A percentile compares a stretch with the other conserved stretches of the same genome.
phyloP scores from a whole-genome alignment of 2,888 invertebrate species.

The Lapara coniferarum region DNA sequence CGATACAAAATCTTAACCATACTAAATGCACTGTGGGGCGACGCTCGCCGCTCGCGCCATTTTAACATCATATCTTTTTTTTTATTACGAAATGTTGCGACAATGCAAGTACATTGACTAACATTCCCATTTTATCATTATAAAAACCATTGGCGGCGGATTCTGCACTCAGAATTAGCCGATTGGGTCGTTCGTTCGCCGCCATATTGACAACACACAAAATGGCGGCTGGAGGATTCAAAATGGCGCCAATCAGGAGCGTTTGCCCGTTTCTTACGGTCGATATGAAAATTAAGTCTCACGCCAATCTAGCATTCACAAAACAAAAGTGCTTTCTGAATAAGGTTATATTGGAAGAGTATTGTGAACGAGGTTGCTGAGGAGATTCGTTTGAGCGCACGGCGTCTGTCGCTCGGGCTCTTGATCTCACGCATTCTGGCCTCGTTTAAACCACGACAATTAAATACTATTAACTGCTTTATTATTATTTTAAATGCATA shows the following conservation, averaged over 20 bases:
- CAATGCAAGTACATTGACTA: slow-evolving; percentile 70
- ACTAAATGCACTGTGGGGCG: slow-evolving; percentile 61
- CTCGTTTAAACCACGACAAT: too few species aligned
- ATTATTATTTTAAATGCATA: too few species aligned
- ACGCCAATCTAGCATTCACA: slow-evolving; percentile 47
- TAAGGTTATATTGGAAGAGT: slow-evolving; percentile 59
- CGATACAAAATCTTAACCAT: slow-evolving; percentile 59
- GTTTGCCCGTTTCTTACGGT: slow-evolving; percentile 41
- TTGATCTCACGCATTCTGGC: too few species aligned
- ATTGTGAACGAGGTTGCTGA: slow-evolving; percentile 55
- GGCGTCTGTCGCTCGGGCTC: too few species aligned
- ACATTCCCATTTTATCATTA: slow-evolving; percentile 66
- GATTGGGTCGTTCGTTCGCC: slow-evolving; percentile 74
- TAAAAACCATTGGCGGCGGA: slow-evolving; percentile 66
- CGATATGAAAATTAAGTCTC: slow-evolving; percentile 53
- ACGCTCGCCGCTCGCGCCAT: slow-evolving; percentile 53
- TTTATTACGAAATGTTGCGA: slow-evolving; percentile 65
- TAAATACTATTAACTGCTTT: too few species aligned
- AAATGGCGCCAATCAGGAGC: slow-evolving; percentile 60
- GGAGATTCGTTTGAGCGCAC: slow-evolving; percentile 50
- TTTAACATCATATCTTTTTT: slow-evolving; percentile 44
- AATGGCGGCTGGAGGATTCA: slow-evolving; percentile 56
- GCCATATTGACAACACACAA: slow-evolving; percentile 53
- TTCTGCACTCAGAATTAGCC: slow-evolving; percentile 65
- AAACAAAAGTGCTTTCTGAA: slow-evolving; percentile 32